phyloP scores from a whole-genome alignment of 1,140 invertebrate species.

The Medauroidea extradentata region DNA sequence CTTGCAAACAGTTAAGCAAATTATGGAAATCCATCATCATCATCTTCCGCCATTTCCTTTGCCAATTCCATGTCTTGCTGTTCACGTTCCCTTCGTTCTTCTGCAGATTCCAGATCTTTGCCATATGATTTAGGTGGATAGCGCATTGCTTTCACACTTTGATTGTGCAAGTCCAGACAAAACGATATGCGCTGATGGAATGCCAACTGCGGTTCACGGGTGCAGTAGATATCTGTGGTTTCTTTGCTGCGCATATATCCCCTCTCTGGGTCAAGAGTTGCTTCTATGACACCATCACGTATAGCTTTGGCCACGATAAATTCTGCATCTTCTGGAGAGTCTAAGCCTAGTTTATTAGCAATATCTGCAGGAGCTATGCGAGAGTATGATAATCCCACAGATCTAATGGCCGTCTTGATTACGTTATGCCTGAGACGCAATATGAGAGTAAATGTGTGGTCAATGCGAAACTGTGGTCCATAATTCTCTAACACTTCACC shows the following conservation, averaged over 20 bases:
- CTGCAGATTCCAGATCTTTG: constrained; percentile 95
- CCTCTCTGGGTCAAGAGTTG: constrained; percentile 90
- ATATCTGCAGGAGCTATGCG: constrained; percentile 94
- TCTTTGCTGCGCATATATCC: constrained; percentile 97
- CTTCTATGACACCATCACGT: constrained; percentile 97
- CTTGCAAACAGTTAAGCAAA: neutral
- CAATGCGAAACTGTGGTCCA: constrained; percentile 77
- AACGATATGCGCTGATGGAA: constrained; percentile 98
- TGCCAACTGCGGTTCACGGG: constrained; percentile 91
- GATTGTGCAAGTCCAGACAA: constrained; percentile 96
- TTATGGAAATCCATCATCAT: constrained; percentile 86
- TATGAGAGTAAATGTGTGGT: constrained; percentile 94
- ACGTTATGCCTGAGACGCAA: constrained; percentile 95
- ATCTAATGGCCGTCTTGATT: constrained; percentile 97
- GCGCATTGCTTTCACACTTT: constrained; percentile 97
- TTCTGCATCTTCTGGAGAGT: constrained; percentile 96
- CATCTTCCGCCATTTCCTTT: constrained; percentile 98
- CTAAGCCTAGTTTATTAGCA: constrained; percentile 86
- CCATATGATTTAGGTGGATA: constrained; percentile 99
- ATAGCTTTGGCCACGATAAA: constrained; percentile 99
- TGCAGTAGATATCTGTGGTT: constrained; percentile 95
- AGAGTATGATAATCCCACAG: constrained; percentile 95
- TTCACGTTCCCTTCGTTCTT: constrained; percentile 92
- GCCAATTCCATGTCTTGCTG: constrained; percentile 96
- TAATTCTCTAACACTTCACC: constrained; percentile 90